Conservation (phyloP, 2,797 vertebrate species). For the Enteromius viviparus region DNA sequence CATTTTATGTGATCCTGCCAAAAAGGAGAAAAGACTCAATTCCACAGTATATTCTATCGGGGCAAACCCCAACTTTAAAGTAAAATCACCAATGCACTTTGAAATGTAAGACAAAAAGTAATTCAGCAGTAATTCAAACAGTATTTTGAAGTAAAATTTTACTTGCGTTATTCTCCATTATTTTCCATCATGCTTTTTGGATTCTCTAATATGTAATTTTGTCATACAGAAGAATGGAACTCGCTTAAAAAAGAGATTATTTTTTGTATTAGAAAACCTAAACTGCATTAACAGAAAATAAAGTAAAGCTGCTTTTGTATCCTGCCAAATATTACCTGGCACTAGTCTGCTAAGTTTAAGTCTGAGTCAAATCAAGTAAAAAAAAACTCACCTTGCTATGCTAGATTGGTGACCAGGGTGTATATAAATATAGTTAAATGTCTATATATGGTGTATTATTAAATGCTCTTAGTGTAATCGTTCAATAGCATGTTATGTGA, state of each 20-base stretch:
- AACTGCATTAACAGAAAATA: not conserved
- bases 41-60: not conserved
- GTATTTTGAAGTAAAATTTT: not conserved
- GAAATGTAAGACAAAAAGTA: not conserved
- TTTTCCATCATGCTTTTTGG: not conserved
- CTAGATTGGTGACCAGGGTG: slow-evolving; percentile 8
- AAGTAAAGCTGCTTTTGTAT: not conserved
- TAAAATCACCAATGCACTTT: not conserved
- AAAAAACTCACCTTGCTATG: not conserved
- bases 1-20: slow-evolving; percentile 3
- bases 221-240: not conserved
- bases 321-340: slow-evolving; percentile 32
- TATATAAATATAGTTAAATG: slow-evolving; percentile 4
- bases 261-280: not conserved
- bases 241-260: not conserved
- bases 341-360: not conserved
- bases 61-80: not conserved
- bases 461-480: slow-evolving; percentile 68
- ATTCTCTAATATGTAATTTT: not conserved
- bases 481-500: slow-evolving; percentile 62
- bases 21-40: slow-evolving; percentile 11
- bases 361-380: slow-evolving; percentile 4
- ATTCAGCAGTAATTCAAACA: not conserved
- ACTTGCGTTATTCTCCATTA: not conserved
- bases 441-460: slow-evolving; percentile 26